Conservation (phyloP, 37 sponge, comb jelly and placozoan species). For the Halichondria panicea region DNA sequence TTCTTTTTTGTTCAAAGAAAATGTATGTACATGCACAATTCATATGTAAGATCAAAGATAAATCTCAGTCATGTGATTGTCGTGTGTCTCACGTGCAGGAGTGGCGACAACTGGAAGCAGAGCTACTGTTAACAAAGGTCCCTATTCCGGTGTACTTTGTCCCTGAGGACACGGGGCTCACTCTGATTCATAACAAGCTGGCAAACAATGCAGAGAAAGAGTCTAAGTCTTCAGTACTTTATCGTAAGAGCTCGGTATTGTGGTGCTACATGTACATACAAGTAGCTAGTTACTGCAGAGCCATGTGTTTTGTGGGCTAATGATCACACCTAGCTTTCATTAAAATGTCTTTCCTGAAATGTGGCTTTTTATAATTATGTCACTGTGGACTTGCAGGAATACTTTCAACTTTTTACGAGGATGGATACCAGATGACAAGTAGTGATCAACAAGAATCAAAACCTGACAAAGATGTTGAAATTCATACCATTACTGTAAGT, state of each 20-base stretch:
- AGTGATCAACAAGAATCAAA: slow-evolving; percentile 54
- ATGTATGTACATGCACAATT: background rate
- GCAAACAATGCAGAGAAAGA: slow-evolving; percentile 20
- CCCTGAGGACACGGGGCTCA: slow-evolving; percentile 42
- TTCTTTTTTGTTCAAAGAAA: background rate
- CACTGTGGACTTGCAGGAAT: slow-evolving; percentile 55
- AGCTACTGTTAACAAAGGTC: slow-evolving; percentile 51
- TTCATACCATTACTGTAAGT: slow-evolving; percentile 47
- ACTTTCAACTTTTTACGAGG: slow-evolving; percentile 33
- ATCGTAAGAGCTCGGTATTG: slow-evolving; percentile 32
- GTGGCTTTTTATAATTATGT: no score
- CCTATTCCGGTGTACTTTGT: slow-evolving; percentile 83
- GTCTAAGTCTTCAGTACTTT: slow-evolving; percentile 49
- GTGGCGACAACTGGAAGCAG: slow-evolving; percentile 72
- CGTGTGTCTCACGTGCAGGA: slow-evolving; percentile 1
- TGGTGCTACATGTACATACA: background rate
- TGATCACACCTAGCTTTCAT: no score
- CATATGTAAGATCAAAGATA: background rate
- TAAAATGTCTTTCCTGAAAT: no score
- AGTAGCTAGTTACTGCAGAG: no score
- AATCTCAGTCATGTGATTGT: background rate
- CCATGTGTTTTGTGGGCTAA: no score
- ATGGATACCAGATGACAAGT: slow-evolving; percentile 74
- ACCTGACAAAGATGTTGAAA: slow-evolving; percentile 24
- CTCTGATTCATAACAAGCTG: slow-evolving; percentile 38